Evolutionary conservation across 2,888 invertebrate species (phyloP).

Genomic region (Tineola bisselliella): DNA sequence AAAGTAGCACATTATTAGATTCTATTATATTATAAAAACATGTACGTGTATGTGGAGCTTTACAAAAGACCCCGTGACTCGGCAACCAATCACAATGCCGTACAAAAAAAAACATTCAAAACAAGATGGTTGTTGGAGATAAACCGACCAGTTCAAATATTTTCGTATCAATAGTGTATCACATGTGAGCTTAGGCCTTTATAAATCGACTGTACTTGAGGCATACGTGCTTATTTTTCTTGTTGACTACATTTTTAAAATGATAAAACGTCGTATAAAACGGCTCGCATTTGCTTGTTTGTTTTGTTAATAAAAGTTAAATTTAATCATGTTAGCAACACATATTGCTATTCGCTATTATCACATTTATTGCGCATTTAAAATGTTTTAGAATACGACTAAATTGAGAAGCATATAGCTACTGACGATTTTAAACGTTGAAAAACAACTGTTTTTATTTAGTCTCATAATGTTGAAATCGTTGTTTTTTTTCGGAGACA

Average conservation of each 20-base stretch:
- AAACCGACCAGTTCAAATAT: constrained; percentile 33
- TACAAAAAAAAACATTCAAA: constrained; percentile 42
- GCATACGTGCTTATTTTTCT: not conserved
- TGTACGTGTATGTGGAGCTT: constrained; percentile 28
- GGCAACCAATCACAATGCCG: constrained; percentile 23
- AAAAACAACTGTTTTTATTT: constrained; percentile 21
- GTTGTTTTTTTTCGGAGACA: not conserved
- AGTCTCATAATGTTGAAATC: constrained; percentile 15
- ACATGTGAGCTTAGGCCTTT: not conserved
- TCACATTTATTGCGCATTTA: constrained; percentile 19
- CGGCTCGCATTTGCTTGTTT: not conserved
- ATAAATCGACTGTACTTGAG: not conserved
- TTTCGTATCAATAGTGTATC: not conserved
- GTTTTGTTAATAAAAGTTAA: not conserved
- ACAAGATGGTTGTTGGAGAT: constrained; percentile 49
- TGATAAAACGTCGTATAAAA: too few relatives aligned
- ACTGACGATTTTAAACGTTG: constrained; percentile 18
- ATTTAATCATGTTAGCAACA: not conserved
- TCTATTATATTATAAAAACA: not conserved
- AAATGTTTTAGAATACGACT: constrained; percentile 17
- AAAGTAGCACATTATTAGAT: too few relatives aligned
- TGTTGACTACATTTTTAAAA: not conserved
- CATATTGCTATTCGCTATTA: not conserved
- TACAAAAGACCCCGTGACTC: constrained; percentile 31
- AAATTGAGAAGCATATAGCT: constrained; percentile 17